Conservation (phyloP, 2,797 vertebrate species). For the Kryptopterus vitreolus region DNA sequence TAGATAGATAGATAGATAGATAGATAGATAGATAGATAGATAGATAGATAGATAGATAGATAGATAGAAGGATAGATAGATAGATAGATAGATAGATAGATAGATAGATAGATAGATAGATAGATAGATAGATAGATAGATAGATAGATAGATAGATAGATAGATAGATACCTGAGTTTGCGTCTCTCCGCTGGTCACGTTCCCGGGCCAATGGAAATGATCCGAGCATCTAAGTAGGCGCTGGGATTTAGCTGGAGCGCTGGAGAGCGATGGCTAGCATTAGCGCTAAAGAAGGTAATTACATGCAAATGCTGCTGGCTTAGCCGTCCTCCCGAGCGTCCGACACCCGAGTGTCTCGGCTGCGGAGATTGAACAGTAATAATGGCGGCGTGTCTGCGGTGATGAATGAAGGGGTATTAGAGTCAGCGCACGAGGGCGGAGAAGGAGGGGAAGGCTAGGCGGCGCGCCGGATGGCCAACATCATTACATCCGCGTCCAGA, state of each 20-base stretch:
- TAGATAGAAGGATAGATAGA: too few relatives aligned
- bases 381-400: slow-evolving; percentile 9
- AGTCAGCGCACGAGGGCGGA: slow-evolving; percentile 7
- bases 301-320: slow-evolving; percentile 48
- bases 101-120: too few relatives aligned
- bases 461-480: neutral
- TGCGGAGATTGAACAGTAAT: slow-evolving; percentile 42
- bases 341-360: slow-evolving; percentile 4
- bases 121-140: too few relatives aligned
- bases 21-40: too few relatives aligned
- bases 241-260: slow-evolving; percentile 18
- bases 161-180: too few relatives aligned
- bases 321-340: slow-evolving; percentile 37
- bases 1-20: too few relatives aligned
- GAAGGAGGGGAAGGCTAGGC: neutral
- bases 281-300: slow-evolving; percentile 46
- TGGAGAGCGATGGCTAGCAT: slow-evolving; percentile 42
- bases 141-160: too few relatives aligned
- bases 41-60: too few relatives aligned
- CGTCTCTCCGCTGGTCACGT: neutral
- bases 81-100: too few relatives aligned
- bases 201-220: neutral
- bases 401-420: slow-evolving; percentile 31
- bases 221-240: slow-evolving; percentile 24
- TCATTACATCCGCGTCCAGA: neutral